Evolutionary conservation across 2,797 vertebrate species (phyloP).

Genomic region (Silurus aristotelis): DNA sequence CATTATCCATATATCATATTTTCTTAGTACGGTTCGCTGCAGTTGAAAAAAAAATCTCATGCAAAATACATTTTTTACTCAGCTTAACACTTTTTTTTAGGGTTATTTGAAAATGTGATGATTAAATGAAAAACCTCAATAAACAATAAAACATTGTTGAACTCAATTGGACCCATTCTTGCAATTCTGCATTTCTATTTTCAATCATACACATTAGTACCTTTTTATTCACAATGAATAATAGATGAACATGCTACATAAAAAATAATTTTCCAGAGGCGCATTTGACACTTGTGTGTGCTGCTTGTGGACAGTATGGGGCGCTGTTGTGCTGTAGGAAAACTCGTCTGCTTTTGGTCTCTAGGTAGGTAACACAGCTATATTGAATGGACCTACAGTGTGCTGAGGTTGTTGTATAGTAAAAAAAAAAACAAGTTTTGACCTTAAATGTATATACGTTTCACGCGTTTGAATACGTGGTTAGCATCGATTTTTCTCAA

Average conservation of each 20-base stretch:
- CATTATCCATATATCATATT: too few species aligned
- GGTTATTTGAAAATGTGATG: background rate
- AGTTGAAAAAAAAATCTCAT: background rate
- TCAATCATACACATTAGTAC: background rate
- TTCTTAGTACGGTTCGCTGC: background rate
- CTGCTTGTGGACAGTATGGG: slow-evolving; percentile 39
- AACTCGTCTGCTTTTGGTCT: background rate
- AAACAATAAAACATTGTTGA: too few species aligned
- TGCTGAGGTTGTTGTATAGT: background rate
- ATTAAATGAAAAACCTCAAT: background rate
- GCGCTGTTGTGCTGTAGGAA: slow-evolving; percentile 46
- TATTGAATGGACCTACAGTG: slow-evolving; percentile 17
- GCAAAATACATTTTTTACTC: background rate
- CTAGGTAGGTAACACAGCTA: background rate
- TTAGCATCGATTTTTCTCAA: background rate
- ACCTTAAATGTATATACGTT: background rate
- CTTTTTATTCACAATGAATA: slow-evolving; percentile 20
- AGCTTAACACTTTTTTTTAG: background rate
- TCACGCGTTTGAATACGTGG: background rate
- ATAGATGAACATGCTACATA: background rate
- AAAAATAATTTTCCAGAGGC: background rate
- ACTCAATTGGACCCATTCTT: background rate
- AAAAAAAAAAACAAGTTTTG: background rate
- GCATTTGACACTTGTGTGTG: slow-evolving; percentile 12
- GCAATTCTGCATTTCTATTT: slow-evolving; percentile 12